Percentiles rank a stretch among this genome's conserved stretches.
These are phyloP conservation scores for Argentina silus DNA, from an alignment of 2,797 vertebrate genomes.

Conservation along the genomic window DNA sequence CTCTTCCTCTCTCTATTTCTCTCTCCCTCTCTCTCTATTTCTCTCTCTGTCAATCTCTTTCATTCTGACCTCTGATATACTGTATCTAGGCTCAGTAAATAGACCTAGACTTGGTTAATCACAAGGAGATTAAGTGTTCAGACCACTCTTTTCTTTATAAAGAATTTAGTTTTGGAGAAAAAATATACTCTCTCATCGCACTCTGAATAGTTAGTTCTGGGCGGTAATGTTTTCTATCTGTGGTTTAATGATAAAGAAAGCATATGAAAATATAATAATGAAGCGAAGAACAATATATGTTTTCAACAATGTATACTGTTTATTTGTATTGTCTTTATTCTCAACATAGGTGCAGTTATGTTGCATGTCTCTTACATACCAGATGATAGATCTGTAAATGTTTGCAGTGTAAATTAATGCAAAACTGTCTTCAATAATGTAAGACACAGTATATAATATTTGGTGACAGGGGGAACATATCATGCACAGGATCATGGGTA, in stretches of 20 bases:
- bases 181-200: background rate
- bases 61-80: background rate
- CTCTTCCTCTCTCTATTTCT: background rate
- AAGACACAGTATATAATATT: background rate
- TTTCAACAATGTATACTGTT: too few species aligned
- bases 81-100: background rate
- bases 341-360: background rate
- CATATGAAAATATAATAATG: background rate
- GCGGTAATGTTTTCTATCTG: background rate
- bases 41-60: background rate
- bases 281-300: background rate
- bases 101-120: background rate
- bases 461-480: background rate
- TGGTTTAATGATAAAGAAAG: background rate
- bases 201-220: background rate
- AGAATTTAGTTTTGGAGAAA: background rate
- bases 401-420: background rate
- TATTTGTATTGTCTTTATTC: background rate
- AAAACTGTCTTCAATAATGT: background rate
- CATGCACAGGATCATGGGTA: conserved; percentile 31
- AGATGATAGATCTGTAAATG: conserved; percentile 5
- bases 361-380: background rate
- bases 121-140: background rate
- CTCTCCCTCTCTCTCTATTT: background rate
- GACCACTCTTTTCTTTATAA: background rate